Evolutionary conservation across 2,888 invertebrate species (phyloP).

Genomic region (Drosophila neonasuta): DNA sequence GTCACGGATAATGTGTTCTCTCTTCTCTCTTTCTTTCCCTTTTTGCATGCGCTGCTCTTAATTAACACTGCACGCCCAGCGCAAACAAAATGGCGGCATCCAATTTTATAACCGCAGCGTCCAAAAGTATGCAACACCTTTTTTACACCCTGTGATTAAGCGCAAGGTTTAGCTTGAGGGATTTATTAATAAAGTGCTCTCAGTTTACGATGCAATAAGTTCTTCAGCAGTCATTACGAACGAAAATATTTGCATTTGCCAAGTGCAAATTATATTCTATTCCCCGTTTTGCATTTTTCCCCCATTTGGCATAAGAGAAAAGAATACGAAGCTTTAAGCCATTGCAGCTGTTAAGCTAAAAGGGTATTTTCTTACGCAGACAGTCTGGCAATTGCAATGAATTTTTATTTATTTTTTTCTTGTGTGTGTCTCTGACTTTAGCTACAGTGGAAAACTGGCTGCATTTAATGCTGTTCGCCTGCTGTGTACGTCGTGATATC

Average conservation of each 20-base stretch:
- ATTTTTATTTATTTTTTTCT: background rate
- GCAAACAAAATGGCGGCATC: conserved; percentile 50
- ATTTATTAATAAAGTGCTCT: background rate
- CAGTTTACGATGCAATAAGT: background rate
- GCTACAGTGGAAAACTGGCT: background rate
- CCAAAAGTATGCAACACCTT: conserved; percentile 34
- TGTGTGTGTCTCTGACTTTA: background rate
- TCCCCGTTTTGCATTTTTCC: background rate
- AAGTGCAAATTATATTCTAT: background rate
- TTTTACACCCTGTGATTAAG: conserved; percentile 15
- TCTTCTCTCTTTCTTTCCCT: background rate
- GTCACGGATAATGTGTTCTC: conserved; percentile 48
- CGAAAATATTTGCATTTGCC: background rate
- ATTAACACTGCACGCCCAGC: conserved; percentile 38
- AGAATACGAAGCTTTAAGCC: background rate
- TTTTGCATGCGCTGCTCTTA: conserved; percentile 18
- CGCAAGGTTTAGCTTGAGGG: background rate
- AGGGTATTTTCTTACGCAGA: background rate
- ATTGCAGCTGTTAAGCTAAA: background rate
- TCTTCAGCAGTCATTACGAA: background rate
- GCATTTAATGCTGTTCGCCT: conserved; percentile 16
- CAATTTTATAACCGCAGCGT: conserved; percentile 20
- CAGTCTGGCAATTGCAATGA: background rate
- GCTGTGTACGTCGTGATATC: conserved; percentile 3
- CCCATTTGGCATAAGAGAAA: background rate